Evolutionary conservation across 2,113 vertebrate species (phyloP), one percentile per base, ranked within the genome.

Genomic region (Mirounga angustirostris): DNA sequence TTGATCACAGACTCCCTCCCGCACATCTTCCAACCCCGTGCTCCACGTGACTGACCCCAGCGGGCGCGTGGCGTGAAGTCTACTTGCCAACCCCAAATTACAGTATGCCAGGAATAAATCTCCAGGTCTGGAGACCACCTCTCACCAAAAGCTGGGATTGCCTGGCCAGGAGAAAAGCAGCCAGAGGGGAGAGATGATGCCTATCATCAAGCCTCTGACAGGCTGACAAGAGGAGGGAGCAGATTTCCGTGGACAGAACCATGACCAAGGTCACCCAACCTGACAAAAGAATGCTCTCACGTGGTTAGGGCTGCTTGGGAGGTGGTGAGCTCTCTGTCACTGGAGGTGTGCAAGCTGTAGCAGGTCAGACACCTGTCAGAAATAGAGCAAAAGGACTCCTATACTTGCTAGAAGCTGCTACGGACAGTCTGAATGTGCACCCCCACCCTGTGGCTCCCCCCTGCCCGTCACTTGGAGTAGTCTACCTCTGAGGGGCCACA

Each of bases 261-360:
- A 19, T 28, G 52, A 24, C 16, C 22, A 2, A 4, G 1, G 9
- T 18, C 2, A 7, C 30, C 65, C 8, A 1, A 16, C 30, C 16
- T 1, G 50, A 94, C 52, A 26, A 87, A 91, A 81, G 19, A 30
- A 11, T 0, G 24, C 73, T 61, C 76, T 59, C 16, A 5, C 0
- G 0, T 30, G 74, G 33, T n/a, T 16, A 73, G 63, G 40, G 24
- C 24, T 83, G 89, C 40, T 61, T 9, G 14, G 15, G 11, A 93
- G 52, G 26, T 6, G 14, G 28, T 78, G n/a, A 84, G 71, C 30
- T 61, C 40, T 88, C 79, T 46, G 24, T 26, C n/a, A 40, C 36
- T 21, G 50, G 58, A 85, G 50, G 24, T 26, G 43, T n/a, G 26
- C 30, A n/a, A 43, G 52, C 59, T 19, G 15, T 9, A 12, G 58